A percentile compares a stretch with the other conserved stretches of the same genome.
Evolutionary conservation across 2,888 invertebrate species (phyloP).

Genomic region (Habrosyne pyritoides): DNA sequence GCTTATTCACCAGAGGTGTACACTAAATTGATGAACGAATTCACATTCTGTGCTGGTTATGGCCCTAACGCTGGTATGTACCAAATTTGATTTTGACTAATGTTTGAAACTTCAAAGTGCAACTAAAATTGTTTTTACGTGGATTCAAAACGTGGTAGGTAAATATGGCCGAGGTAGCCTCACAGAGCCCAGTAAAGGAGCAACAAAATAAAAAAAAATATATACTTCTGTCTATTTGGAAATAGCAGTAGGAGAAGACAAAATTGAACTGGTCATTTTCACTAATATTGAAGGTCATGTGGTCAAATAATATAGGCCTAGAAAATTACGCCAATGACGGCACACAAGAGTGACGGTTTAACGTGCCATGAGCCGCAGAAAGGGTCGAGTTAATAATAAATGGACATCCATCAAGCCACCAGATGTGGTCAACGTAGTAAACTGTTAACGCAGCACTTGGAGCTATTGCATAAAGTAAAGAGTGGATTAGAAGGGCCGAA

Average conservation of each 20-base stretch:
- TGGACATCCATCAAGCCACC: conserved; percentile 1
- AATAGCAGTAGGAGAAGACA: too few relatives aligned
- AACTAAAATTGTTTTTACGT: too few relatives aligned
- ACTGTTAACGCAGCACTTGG: background rate
- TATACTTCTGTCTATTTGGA: too few relatives aligned
- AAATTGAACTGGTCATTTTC: too few relatives aligned
- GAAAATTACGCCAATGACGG: background rate
- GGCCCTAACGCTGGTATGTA: conserved; percentile 70
- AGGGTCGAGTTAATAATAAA: background rate
- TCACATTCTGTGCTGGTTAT: conserved; percentile 86
- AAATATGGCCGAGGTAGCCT: too few relatives aligned
- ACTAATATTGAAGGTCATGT: background rate
- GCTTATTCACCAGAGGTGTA: conserved; percentile 74
- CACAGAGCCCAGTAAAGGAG: too few relatives aligned
- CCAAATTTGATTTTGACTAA: background rate
- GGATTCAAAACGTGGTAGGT: too few relatives aligned
- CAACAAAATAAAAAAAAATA: too few relatives aligned
- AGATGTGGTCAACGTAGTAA: conserved; percentile 1
- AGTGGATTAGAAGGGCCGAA: background rate
- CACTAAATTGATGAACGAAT: conserved; percentile 79
- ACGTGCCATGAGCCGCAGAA: background rate
- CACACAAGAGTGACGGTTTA: background rate
- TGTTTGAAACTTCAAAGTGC: too few relatives aligned
- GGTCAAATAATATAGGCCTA: background rate
- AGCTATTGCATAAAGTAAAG: background rate